A percentile compares a stretch with the other conserved stretches of the same genome.
Evolutionary conservation across 2,113 vertebrate species (phyloP).

Genomic region (Ifrita kowaldi): DNA sequence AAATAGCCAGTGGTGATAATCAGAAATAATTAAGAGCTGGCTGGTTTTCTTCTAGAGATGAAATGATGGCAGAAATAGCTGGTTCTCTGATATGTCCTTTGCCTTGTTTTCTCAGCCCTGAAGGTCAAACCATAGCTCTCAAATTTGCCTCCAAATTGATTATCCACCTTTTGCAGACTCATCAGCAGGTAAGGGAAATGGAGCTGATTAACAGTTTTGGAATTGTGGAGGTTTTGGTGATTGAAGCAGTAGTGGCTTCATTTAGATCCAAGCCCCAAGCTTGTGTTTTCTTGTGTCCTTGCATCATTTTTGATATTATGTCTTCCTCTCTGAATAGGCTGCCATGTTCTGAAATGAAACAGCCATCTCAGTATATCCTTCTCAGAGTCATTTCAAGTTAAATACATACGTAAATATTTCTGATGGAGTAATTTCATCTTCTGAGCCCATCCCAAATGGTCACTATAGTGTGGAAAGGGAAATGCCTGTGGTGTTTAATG

Average conservation of each 20-base stretch:
- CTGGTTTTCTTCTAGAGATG: not conserved
- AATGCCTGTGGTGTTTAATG: not conserved
- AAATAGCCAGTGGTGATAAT: not conserved
- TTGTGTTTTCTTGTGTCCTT: not conserved
- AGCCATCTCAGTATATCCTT: not conserved
- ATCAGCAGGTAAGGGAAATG: conserved; percentile 70
- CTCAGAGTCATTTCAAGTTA: not conserved
- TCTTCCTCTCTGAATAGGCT: not conserved
- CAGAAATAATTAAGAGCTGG: not conserved
- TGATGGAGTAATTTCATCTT: not conserved
- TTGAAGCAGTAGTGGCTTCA: not conserved
- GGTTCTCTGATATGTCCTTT: not conserved
- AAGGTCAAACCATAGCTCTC: conserved; percentile 84
- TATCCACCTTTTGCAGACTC: conserved; percentile 62
- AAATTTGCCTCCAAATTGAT: conserved; percentile 82
- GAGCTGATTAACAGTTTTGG: not conserved
- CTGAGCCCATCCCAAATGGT: not conserved
- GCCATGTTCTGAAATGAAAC: not conserved
- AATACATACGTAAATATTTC: not conserved
- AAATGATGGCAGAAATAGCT: not conserved
- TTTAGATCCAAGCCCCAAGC: not conserved
- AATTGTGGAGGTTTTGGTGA: not conserved
- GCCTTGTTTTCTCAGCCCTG: conserved; percentile 77
- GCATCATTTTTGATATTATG: not conserved
- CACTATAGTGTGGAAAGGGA: not conserved